Conservation (phyloP, 1,140 invertebrate genomes). For the Drosophila tsacasi region DNA sequence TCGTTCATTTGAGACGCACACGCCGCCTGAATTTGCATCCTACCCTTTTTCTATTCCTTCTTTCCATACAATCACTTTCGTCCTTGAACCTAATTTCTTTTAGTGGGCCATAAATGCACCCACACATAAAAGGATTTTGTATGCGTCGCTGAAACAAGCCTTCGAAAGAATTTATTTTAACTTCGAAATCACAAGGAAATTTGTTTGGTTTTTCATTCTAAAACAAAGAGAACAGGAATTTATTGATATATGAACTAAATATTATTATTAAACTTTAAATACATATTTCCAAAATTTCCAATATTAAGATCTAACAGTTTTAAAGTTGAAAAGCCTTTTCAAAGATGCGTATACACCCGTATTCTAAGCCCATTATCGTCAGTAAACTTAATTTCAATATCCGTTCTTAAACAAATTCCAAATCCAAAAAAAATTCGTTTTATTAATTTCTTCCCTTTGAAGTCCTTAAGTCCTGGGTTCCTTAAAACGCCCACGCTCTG, state of each 20-base stretch:
- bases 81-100: conserved; percentile 49
- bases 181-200: background rate
- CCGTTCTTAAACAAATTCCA: background rate
- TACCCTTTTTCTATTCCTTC: conserved; percentile 47
- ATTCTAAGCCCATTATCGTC: background rate
- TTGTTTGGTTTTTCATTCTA: background rate
- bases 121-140: background rate
- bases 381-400: background rate
- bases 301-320: too few relatives aligned
- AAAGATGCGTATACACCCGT: too few relatives aligned
- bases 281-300: too few relatives aligned
- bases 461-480: too few relatives aligned
- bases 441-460: background rate
- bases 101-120: conserved; percentile 5
- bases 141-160: background rate
- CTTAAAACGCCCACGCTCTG: too few relatives aligned
- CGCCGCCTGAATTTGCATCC: conserved; percentile 39
- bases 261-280: too few relatives aligned
- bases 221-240: background rate
- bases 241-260: background rate
- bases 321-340: too few relatives aligned
- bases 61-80: conserved; percentile 20
- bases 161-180: background rate
- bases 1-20: conserved; percentile 31
- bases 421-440: background rate